A percentile compares a stretch with the other conserved stretches of the same genome.
phyloP scores from a whole-genome alignment of 1,140 invertebrate species.

The Cherax destructor region DNA sequence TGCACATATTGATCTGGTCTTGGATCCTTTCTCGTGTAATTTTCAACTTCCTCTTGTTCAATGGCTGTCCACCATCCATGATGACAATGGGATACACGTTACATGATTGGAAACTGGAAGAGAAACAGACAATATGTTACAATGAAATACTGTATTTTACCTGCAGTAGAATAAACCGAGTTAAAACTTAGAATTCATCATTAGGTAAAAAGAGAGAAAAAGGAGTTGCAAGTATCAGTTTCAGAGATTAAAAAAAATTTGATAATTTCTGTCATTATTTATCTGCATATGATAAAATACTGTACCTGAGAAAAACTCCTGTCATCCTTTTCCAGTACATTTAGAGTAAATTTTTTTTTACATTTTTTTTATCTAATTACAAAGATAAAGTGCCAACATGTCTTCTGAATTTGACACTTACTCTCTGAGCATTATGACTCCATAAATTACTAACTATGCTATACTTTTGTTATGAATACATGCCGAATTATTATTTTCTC shows the following conservation, averaged over 20 bases:
- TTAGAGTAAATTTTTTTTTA: too few species aligned
- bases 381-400: too few species aligned
- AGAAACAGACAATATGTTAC: background rate
- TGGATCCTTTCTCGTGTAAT: slow-evolving; percentile 45
- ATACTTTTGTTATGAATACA: too few species aligned
- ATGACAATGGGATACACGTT: slow-evolving; percentile 51
- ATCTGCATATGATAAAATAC: too few species aligned
- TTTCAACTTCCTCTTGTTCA: slow-evolving; percentile 53
- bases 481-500: too few species aligned
- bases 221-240: too few species aligned
- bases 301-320: too few species aligned
- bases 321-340: too few species aligned
- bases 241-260: background rate
- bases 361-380: too few species aligned
- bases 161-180: background rate
- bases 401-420: too few species aligned
- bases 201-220: background rate
- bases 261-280: background rate
- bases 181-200: background rate
- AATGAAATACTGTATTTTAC: background rate
- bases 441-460: too few species aligned
- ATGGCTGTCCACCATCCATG: slow-evolving; percentile 70
- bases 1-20: slow-evolving; percentile 53
- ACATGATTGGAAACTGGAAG: slow-evolving; percentile 56
- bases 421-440: too few species aligned